These are phyloP conservation scores for Coelopa pilipes DNA, from an alignment of 2,888 invertebrate genomes.

Conservation along the genomic window DNA sequence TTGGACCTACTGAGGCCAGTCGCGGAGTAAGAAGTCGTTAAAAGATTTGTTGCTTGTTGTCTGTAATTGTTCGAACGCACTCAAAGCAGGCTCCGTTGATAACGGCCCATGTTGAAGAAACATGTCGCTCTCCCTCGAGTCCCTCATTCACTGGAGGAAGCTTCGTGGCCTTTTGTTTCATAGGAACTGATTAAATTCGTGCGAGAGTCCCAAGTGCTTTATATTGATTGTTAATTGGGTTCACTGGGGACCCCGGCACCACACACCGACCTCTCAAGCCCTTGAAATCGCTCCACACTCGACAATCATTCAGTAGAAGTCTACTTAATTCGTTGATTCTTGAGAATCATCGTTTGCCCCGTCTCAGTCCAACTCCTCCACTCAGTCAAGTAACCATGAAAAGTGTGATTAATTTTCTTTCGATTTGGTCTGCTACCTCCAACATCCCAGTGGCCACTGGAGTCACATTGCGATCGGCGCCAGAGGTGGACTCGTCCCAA, in stretches of 20 bases:
- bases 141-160: neutral
- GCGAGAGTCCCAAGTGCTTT: conserved; percentile 41
- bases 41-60: conserved; percentile 26
- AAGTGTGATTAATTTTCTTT: conserved; percentile 8
- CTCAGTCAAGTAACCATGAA: neutral
- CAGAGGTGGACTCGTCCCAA: conserved; percentile 19
- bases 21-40: conserved; percentile 25
- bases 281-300: neutral
- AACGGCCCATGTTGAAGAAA: neutral
- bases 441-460: neutral
- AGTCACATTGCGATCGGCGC: conserved; percentile 4
- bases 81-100: neutral
- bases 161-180: no score
- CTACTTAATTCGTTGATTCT: neutral
- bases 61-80: neutral
- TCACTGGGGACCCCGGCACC: conserved; percentile 7
- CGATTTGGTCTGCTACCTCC: neutral
- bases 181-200: conserved; percentile 3
- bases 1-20: neutral
- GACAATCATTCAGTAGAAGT: neutral
- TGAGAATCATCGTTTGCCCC: neutral
- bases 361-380: neutral
- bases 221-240: conserved; percentile 49
- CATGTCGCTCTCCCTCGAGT: neutral
- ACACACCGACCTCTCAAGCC: neutral